Base-by-base conservation (phyloP, 1,140 invertebrate species). In the Venustaconcha ellipsiformis region DNA sequence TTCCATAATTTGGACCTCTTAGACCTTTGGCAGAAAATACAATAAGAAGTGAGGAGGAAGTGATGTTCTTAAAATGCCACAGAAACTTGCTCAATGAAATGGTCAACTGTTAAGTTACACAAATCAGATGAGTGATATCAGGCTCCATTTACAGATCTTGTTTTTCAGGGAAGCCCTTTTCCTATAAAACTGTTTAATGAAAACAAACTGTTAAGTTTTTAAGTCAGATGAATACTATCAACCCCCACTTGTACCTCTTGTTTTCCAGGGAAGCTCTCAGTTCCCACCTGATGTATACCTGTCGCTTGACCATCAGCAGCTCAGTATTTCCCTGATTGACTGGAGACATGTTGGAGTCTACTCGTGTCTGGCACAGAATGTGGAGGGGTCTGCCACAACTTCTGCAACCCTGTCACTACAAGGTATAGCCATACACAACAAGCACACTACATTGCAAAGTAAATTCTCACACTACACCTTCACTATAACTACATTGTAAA, bases 281-380 rank as follows among this genome's bases (percentile, higher is more conserved):
- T 77, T 77, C 30, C 75, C 75, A 37, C 69, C 30, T 37, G 57
- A 72, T 20, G 68, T 70, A 1, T 63, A 72, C 23, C 64, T 71
- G 57, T 77, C 75, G 17, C 58, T 72, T 23, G 62, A 68, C 70
- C 30, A 63, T 23, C 55, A 72, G 57, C 37, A 59, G 18, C 60
- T 77, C 18, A 14, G 70, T 14, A 26, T 76, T 18, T 8, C 71
- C 11, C 17, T 67, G 5, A 57, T 76, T 15, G 55, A 26, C 15
- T 77, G 70, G 70, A 60, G 57, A 20, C 75, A 77, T 68, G 70
- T 72, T 55, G 75, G 75, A 5, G 20, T 57, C 12, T 76, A 76
- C 56, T 37, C 69, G 0, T 76, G 74, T 70, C 17, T 66, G 48
- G 74, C 74, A 17, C 15, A 55, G 8, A 76, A 70, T 65, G 18